Conservation (phyloP, 2,888 invertebrate species). For the Amphipyra berbera region DNA sequence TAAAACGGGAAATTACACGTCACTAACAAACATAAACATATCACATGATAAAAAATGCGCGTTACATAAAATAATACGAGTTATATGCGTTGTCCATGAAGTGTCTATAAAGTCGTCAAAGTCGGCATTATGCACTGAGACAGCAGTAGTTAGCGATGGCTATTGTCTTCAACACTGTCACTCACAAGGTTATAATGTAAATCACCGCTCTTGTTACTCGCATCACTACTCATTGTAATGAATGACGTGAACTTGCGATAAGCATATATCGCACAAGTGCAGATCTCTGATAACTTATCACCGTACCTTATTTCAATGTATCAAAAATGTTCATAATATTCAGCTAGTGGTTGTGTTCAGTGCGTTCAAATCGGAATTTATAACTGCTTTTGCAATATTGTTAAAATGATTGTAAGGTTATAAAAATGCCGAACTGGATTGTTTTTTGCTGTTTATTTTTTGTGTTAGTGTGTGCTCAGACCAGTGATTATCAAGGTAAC, state of each 20-base stretch:
- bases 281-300: slow-evolving; percentile 83
- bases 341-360: slow-evolving; percentile 40
- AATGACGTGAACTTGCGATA: slow-evolving; percentile 73
- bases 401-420: slow-evolving; percentile 46
- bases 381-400: slow-evolving; percentile 43
- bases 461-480: slow-evolving; percentile 66
- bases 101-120: slow-evolving; percentile 10
- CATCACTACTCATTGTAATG: slow-evolving; percentile 54
- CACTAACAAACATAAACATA: slow-evolving; percentile 14
- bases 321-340: slow-evolving; percentile 64
- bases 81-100: slow-evolving; percentile 19
- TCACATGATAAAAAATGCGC: slow-evolving; percentile 19
- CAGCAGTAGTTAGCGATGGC: slow-evolving; percentile 15
- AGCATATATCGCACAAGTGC: slow-evolving; percentile 68
- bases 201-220: slow-evolving; percentile 60
- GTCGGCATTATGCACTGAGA: slow-evolving; percentile 9
- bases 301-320: slow-evolving; percentile 68
- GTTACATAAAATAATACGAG: slow-evolving; percentile 13
- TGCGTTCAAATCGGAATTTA: slow-evolving; percentile 36
- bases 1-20: slow-evolving; percentile 7
- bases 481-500: slow-evolving; percentile 61
- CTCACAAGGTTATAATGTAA: slow-evolving; percentile 65
- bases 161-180: slow-evolving; percentile 37
- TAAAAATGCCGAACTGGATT: slow-evolving; percentile 71
- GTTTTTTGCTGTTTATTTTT: slow-evolving; percentile 65